Evolutionary conservation across 2,888 invertebrate species (phyloP).

Genomic region (Sinhomidia bicolor): DNA sequence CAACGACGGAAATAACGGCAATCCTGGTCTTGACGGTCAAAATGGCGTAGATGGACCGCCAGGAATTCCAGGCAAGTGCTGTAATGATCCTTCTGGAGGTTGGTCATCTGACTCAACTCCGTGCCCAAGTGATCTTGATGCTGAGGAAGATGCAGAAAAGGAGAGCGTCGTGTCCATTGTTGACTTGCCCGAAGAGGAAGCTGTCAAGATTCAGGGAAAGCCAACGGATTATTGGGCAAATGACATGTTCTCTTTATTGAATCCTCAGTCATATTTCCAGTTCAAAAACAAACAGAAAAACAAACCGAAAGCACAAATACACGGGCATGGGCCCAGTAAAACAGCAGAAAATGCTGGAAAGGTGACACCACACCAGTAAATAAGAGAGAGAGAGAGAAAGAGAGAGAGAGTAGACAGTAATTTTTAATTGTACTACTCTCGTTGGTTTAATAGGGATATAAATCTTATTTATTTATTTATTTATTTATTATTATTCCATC

Average conservation of each 20-base stretch:
- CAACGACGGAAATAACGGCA: background rate
- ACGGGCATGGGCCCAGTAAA: background rate
- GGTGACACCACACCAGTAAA: too few species aligned
- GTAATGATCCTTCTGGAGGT: background rate
- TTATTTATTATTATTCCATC: background rate
- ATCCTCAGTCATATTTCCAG: background rate
- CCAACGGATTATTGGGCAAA: slow-evolving; percentile 12
- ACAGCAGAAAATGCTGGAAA: background rate
- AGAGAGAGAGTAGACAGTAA: background rate
- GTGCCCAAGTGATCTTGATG: background rate
- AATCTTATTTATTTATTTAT: background rate
- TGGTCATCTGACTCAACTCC: background rate
- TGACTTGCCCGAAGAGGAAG: background rate
- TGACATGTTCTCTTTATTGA: background rate
- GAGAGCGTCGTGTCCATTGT: background rate
- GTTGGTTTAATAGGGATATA: background rate
- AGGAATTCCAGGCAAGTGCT: slow-evolving; percentile 23
- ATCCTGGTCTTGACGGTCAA: background rate
- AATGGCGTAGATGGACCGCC: slow-evolving; percentile 32
- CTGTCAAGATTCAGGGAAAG: background rate
- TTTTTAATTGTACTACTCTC: too few species aligned
- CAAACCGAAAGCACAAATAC: background rate
- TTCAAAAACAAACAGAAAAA: slow-evolving; percentile 25
- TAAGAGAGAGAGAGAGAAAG: background rate
- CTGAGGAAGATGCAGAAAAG: background rate